phyloP scores from a whole-genome alignment of 2,113 vertebrate genomes.

The Orthochromis indermauri region DNA sequence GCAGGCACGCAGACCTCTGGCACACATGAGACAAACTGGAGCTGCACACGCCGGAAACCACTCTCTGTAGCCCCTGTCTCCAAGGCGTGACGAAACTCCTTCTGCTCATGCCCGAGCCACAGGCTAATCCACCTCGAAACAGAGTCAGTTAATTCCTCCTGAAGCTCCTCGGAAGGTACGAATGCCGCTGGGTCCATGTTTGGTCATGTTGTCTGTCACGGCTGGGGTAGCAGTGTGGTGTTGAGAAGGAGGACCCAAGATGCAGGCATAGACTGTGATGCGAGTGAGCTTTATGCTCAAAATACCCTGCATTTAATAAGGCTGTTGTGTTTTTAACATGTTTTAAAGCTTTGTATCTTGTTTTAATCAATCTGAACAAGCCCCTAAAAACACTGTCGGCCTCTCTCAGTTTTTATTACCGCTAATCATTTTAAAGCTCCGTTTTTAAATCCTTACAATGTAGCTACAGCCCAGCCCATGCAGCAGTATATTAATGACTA shows the following conservation, averaged over 20 bases:
- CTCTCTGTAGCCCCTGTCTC: not conserved
- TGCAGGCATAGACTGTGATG: not conserved
- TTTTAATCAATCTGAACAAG: not conserved
- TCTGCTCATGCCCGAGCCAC: not conserved
- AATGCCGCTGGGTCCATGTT: not conserved
- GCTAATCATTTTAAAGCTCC: not conserved
- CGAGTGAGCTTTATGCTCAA: not conserved
- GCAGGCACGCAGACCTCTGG: not conserved
- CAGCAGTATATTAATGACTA: fast-evolving
- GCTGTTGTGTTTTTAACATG: not conserved
- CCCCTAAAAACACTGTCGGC: not conserved
- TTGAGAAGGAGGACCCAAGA: not conserved
- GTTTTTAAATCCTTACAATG: not conserved
- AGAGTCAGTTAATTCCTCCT: not conserved
- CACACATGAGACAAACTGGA: not conserved
- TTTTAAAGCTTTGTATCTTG: not conserved
- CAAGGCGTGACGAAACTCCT: not conserved
- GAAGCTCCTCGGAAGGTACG: not conserved
- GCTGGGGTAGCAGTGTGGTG: not conserved
- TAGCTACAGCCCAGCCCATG: fast-evolving
- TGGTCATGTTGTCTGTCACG: not conserved
- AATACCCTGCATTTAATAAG: not conserved
- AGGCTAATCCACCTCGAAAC: not conserved
- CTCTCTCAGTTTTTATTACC: not conserved
- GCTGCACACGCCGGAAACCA: not conserved